Evolutionary conservation across 2,797 vertebrate species (phyloP).

Genomic region (Poliocrania exsul): DNA sequence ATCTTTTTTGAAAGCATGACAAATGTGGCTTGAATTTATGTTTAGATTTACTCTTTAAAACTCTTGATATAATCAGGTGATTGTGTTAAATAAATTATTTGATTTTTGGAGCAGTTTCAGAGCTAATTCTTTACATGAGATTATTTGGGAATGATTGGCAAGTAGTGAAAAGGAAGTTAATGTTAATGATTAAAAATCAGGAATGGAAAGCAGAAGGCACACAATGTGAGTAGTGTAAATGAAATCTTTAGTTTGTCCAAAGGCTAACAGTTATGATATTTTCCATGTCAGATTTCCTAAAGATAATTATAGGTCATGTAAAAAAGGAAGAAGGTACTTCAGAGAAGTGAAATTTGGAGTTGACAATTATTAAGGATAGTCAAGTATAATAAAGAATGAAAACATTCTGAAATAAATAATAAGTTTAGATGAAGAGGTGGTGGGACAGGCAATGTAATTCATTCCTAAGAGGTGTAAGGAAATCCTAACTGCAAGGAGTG

Average conservation of each 20-base stretch:
- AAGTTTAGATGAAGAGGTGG: not conserved
- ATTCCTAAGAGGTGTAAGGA: not conserved
- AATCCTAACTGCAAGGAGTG: not conserved
- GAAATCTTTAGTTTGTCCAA: not conserved
- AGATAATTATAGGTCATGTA: not conserved
- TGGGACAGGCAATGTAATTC: not conserved
- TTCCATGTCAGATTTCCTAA: not conserved
- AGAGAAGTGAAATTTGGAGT: not conserved
- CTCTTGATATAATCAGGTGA: not conserved
- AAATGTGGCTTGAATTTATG: not conserved
- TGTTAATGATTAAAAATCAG: not conserved
- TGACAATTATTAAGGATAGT: conserved; percentile 19
- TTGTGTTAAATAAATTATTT: not conserved
- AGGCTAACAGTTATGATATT: not conserved
- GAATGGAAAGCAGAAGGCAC: not conserved
- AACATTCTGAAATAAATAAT: conserved; percentile 28
- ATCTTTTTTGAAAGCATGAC: not conserved
- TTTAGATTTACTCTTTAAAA: not conserved
- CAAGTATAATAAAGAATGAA: conserved; percentile 13
- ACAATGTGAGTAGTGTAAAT: not conserved
- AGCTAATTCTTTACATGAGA: not conserved
- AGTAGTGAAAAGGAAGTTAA: not conserved
- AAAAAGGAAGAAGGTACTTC: not conserved
- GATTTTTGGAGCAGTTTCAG: not conserved
- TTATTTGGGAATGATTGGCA: not conserved